phyloP scores from a whole-genome alignment of 2,888 invertebrate species.

The Trissolcus brochymenae region DNA sequence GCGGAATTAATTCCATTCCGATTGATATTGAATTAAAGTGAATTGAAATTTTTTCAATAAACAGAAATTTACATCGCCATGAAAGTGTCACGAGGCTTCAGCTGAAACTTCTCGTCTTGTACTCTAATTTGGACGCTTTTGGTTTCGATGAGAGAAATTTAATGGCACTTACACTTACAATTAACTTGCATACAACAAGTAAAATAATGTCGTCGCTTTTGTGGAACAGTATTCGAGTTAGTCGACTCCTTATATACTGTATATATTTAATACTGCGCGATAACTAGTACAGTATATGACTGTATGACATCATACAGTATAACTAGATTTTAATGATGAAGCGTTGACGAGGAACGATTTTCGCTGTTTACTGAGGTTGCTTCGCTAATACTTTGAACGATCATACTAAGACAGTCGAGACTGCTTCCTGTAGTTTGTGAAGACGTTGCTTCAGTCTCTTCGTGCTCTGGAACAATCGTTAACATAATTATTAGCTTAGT shows the following conservation, averaged over 20 bases:
- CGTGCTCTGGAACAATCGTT: constrained; percentile 67
- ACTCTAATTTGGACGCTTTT: neutral
- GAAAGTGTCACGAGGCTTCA: too few relatives aligned
- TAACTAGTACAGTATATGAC: too few relatives aligned
- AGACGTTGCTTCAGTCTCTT: constrained; percentile 64
- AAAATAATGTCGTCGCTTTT: constrained; percentile 26
- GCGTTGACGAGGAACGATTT: constrained; percentile 65
- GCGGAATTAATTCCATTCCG: too few relatives aligned
- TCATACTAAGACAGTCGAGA: constrained; percentile 82
- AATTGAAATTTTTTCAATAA: too few relatives aligned
- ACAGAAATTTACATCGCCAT: too few relatives aligned
- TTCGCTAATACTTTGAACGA: constrained; percentile 83
- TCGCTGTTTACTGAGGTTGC: constrained; percentile 69
- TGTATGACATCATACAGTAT: too few relatives aligned
- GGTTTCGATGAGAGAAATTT: constrained; percentile 15
- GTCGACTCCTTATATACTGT: constrained; percentile 7
- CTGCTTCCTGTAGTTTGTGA: constrained; percentile 78
- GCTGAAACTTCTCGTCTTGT: too few relatives aligned
- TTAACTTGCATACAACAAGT: constrained; percentile 14
- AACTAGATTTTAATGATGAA: constrained; percentile 63
- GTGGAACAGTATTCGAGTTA: constrained; percentile 32
- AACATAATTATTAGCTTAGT: neutral
- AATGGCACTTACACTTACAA: constrained; percentile 9
- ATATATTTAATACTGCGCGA: constrained; percentile 55
- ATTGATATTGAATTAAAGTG: too few relatives aligned